Percentiles rank a stretch among this genome's conserved stretches.
These are phyloP conservation scores for Pluvialis apricaria DNA, from an alignment of 2,113 vertebrate species.

Conservation along the genomic window DNA sequence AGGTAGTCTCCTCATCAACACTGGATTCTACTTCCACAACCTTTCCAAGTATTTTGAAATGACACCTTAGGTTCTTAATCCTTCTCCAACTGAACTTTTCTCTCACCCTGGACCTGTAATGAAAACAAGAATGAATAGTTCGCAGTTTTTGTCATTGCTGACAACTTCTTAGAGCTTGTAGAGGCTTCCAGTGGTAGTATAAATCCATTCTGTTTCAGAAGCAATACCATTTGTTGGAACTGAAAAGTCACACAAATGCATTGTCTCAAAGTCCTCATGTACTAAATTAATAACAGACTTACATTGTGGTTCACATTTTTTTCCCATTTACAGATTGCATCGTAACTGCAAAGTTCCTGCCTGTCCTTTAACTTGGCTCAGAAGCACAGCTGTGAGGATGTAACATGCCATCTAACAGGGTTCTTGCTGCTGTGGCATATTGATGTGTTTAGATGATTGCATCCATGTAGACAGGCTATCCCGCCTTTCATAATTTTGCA, in stretches of 20 bases:
- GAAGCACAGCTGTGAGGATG: not conserved
- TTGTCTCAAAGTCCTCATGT: not conserved
- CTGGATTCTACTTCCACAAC: not conserved
- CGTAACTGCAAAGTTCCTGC: not conserved
- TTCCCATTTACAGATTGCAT: not conserved
- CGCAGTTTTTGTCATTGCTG: not conserved
- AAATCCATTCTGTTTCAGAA: not conserved
- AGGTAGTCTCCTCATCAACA: slow-evolving; percentile 12
- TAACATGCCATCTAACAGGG: not conserved
- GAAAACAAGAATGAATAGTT: not conserved
- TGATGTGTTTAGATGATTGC: not conserved
- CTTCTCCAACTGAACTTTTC: not conserved
- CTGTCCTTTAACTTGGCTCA: not conserved
- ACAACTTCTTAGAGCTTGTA: not conserved
- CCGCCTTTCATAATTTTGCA: not conserved
- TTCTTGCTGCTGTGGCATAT: not conserved
- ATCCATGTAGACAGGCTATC: not conserved
- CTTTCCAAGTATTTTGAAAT: slow-evolving; percentile 33
- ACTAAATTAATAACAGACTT: not conserved
- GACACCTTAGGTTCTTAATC: not conserved
- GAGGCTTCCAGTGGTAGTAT: not conserved
- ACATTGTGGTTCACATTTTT: not conserved
- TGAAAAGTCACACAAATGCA: not conserved
- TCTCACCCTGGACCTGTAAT: not conserved
- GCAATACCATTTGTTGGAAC: not conserved